These are phyloP conservation scores for Drosophila oshimai DNA, from an alignment of 1,140 invertebrate genomes.

Conservation along the genomic window DNA sequence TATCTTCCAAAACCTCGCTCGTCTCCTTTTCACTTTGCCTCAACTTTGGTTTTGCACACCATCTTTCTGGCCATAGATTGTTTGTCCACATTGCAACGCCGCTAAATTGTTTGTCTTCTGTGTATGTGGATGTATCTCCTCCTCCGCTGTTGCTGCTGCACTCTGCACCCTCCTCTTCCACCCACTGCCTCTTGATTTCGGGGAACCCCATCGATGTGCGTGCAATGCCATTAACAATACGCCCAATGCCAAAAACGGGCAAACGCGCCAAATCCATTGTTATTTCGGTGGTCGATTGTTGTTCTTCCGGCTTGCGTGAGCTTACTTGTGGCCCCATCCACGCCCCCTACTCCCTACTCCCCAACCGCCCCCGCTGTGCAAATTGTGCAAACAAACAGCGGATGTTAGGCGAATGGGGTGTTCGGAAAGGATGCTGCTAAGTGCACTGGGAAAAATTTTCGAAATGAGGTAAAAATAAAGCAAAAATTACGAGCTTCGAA, in stretches of 20 bases:
- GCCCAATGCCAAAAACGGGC: slow-evolving; percentile 75
- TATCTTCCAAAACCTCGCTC: too few species aligned
- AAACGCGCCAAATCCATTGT: slow-evolving; percentile 79
- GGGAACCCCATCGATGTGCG: slow-evolving; percentile 12
- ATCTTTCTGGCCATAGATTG: slow-evolving; percentile 58
- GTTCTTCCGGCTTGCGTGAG: slow-evolving; percentile 79
- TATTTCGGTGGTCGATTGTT: slow-evolving; percentile 79
- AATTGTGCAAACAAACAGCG: slow-evolving; percentile 73
- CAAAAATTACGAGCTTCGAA: too few species aligned
- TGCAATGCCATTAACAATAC: slow-evolving; percentile 78
- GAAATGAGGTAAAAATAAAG: background rate
- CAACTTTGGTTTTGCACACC: slow-evolving; percentile 10
- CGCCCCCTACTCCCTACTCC: background rate
- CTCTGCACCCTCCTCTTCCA: background rate
- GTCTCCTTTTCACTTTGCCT: background rate
- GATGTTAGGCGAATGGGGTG: background rate
- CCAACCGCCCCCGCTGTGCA: slow-evolving; percentile 29
- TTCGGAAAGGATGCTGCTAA: slow-evolving; percentile 30
- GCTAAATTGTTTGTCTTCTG: slow-evolving; percentile 73
- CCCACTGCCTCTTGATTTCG: background rate
- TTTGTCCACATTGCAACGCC: slow-evolving; percentile 68
- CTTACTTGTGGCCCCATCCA: slow-evolving; percentile 52
- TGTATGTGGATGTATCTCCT: slow-evolving; percentile 7
- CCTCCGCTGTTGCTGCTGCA: too few species aligned
- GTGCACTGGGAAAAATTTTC: background rate